These are phyloP conservation scores for Xyrichtys novacula DNA, from an alignment of 2,797 vertebrate genomes.

Conservation along the genomic window DNA sequence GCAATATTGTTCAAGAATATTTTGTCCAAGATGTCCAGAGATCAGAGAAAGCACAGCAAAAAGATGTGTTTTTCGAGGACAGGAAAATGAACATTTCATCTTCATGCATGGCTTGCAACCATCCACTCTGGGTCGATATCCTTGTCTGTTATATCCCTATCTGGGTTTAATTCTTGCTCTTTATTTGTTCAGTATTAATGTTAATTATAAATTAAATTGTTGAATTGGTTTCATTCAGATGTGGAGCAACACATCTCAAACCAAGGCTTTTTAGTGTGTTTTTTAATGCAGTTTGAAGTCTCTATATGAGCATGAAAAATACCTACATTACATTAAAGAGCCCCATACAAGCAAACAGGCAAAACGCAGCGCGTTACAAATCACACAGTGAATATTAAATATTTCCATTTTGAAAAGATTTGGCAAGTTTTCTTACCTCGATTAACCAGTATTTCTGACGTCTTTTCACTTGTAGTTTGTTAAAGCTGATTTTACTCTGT, in stretches of 20 bases:
- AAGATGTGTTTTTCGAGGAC: too few species aligned
- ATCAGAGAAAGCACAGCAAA: too few species aligned
- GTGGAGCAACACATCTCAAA: background rate
- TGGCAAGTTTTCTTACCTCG: slow-evolving; percentile 29
- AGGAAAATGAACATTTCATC: too few species aligned
- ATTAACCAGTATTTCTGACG: background rate
- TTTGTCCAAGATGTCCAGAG: too few species aligned
- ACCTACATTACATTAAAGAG: background rate
- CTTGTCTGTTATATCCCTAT: too few species aligned
- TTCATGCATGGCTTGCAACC: too few species aligned
- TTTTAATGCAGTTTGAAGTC: background rate
- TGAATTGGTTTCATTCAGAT: background rate
- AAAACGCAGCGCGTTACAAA: background rate
- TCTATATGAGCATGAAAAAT: background rate
- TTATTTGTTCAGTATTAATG: too few species aligned
- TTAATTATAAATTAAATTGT: too few species aligned
- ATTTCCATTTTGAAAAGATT: background rate
- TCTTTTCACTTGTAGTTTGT: background rate
- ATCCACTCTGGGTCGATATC: too few species aligned
- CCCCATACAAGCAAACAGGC: background rate
- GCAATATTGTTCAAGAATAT: too few species aligned
- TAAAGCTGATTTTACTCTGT: background rate
- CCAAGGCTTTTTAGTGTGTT: too few species aligned
- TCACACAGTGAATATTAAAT: background rate
- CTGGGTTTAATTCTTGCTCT: too few species aligned